Percentiles rank a stretch among this genome's conserved stretches.
Evolutionary conservation across 2,113 vertebrate species (phyloP).

Genomic region (Pomatorhinus ruficollis): DNA sequence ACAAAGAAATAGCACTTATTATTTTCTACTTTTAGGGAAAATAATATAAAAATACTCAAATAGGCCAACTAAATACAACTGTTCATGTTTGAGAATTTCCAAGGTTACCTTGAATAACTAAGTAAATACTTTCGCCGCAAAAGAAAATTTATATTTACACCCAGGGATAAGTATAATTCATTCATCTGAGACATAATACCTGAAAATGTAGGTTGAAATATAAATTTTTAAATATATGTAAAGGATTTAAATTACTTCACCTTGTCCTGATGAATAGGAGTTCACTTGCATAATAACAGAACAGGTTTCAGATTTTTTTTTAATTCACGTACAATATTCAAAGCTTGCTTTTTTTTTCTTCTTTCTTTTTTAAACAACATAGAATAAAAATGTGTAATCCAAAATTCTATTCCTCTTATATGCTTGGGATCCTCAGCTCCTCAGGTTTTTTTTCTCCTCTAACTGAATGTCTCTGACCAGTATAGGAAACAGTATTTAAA

Average conservation of each 20-base stretch:
- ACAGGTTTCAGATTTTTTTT: neutral
- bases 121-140: neutral
- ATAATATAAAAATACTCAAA: neutral
- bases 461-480: neutral
- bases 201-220: neutral
- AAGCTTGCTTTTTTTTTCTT: neutral
- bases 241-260: neutral
- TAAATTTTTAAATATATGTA: neutral
- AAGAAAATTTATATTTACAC: conserved; percentile 21
- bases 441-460: neutral
- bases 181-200: neutral
- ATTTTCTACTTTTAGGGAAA: neutral
- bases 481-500: neutral
- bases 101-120: neutral
- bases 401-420: neutral
- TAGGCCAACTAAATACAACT: neutral
- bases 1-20: neutral
- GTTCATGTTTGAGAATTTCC: neutral
- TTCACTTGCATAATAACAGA: neutral
- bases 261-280: neutral
- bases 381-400: neutral
- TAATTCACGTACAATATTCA: neutral
- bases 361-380: neutral
- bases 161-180: neutral
- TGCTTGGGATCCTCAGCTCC: neutral